Conservation (phyloP, 2,113 vertebrate genomes). For the Callionymus lyra region DNA sequence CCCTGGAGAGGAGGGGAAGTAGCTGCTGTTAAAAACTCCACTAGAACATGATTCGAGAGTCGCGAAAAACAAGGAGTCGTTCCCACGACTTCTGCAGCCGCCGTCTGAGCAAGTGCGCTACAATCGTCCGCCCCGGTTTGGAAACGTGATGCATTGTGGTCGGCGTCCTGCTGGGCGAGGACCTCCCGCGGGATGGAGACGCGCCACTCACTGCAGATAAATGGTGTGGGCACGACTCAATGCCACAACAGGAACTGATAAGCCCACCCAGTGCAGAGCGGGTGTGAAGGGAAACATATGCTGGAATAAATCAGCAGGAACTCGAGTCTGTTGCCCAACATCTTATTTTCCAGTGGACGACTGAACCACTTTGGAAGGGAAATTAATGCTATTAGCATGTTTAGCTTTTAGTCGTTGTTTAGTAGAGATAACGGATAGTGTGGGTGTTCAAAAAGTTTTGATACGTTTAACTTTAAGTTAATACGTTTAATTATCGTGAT, state of each 20-base stretch:
- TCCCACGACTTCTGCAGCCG: conserved; percentile 40
- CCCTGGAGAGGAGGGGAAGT: conserved; percentile 32
- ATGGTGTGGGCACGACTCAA: conserved; percentile 58
- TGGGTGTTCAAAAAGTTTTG: too few relatives aligned
- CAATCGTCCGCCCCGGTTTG: conserved; percentile 32
- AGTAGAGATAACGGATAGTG: too few relatives aligned
- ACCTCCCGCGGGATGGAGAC: conserved; percentile 40
- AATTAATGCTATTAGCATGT: too few relatives aligned
- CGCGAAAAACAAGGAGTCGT: conserved; percentile 19
- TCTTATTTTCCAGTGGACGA: too few relatives aligned
- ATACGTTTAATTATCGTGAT: too few relatives aligned
- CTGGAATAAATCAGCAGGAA: conserved; percentile 19
- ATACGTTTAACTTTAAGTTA: too few relatives aligned
- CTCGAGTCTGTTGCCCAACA: too few relatives aligned
- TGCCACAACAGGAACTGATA: conserved; percentile 45
- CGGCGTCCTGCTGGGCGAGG: conserved; percentile 45
- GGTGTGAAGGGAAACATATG: conserved; percentile 34
- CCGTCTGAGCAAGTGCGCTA: conserved; percentile 32
- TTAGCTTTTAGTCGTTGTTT: too few relatives aligned
- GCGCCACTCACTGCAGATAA: conserved; percentile 55
- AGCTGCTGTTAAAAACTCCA: conserved; percentile 32
- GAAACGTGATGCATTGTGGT: conserved; percentile 46
- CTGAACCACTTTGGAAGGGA: too few relatives aligned
- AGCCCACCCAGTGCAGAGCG: conserved; percentile 54
- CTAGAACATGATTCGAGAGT: conserved; percentile 19